A percentile compares a stretch with the other conserved stretches of the same genome.
Evolutionary conservation across 2,113 vertebrate species (phyloP).

Genomic region (Nestor notabilis): DNA sequence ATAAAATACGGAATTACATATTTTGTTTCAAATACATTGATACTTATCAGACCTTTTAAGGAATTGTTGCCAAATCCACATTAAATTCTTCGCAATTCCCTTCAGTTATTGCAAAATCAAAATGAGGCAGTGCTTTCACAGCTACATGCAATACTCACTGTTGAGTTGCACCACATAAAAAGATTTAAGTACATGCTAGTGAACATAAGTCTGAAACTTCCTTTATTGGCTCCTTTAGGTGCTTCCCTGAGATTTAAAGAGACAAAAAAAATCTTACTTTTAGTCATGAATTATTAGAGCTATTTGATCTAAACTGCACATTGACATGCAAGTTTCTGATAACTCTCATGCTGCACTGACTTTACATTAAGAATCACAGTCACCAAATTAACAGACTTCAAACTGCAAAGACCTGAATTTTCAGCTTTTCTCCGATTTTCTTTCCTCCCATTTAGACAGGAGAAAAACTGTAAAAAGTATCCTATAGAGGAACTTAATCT

Average conservation of each 20-base stretch:
- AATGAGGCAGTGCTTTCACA: not conserved
- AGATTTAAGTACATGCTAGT: not conserved
- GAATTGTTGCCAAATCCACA: not conserved
- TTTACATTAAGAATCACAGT: not conserved
- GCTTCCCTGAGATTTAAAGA: slow-evolving; percentile 8
- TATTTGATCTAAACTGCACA: not conserved
- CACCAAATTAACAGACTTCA: not conserved
- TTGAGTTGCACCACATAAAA: not conserved
- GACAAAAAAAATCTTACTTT: not conserved
- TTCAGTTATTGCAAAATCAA: not conserved
- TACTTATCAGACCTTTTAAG: not conserved
- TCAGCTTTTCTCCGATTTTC: not conserved
- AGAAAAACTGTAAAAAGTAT: not conserved
- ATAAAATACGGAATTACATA: not conserved
- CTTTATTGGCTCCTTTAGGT: not conserved
- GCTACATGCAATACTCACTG: not conserved
- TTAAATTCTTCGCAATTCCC: not conserved
- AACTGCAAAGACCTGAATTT: not conserved
- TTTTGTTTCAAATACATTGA: not conserved
- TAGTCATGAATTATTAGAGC: not conserved
- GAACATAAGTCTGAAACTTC: not conserved
- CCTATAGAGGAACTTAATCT: not conserved
- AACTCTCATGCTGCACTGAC: not conserved
- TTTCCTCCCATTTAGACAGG: not conserved
- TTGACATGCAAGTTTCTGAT: not conserved